A percentile compares a stretch with the other conserved stretches of the same genome.
phyloP scores from a whole-genome alignment of 2,113 vertebrate genomes.

The Saguinus midas region DNA sequence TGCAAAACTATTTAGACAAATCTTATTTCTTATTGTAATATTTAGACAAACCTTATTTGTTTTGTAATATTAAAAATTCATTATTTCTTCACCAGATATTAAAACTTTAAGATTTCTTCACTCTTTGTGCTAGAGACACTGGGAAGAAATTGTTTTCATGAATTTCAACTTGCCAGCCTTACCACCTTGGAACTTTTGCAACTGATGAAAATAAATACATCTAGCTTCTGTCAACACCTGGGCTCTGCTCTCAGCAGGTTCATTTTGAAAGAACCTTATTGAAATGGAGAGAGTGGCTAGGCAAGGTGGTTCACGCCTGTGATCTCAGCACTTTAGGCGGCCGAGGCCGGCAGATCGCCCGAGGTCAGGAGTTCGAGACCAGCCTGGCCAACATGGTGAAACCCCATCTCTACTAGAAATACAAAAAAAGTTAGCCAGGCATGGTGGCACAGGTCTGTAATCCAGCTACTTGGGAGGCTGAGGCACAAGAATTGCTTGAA shows the following conservation, averaged over 20 bases:
- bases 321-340: no score
- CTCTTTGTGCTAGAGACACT: not conserved
- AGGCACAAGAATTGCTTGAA: no score
- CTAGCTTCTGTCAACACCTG: conserved; percentile 48
- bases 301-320: no score
- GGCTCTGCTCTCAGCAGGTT: conserved; percentile 29
- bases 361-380: no score
- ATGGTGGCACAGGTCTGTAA: no score
- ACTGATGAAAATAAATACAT: conserved; percentile 44
- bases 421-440: no score
- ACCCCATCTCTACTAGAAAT: no score
- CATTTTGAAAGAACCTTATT: conserved; percentile 61
- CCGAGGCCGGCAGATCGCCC: rapidly evolving
- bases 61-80: conserved; percentile 45
- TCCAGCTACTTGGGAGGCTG: no score
- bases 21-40: conserved; percentile 29
- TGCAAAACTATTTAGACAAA: conserved; percentile 25
- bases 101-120: conserved; percentile 40
- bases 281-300: not conserved
- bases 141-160: conserved; percentile 18
- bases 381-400: no score
- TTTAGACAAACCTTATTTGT: conserved; percentile 41
- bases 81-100: conserved; percentile 40
- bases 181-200: conserved; percentile 19
- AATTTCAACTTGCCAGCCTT: conserved; percentile 34